Evolutionary conservation across 2,888 invertebrate genomes (phyloP).

Genomic region (Cepaea hortensis): DNA sequence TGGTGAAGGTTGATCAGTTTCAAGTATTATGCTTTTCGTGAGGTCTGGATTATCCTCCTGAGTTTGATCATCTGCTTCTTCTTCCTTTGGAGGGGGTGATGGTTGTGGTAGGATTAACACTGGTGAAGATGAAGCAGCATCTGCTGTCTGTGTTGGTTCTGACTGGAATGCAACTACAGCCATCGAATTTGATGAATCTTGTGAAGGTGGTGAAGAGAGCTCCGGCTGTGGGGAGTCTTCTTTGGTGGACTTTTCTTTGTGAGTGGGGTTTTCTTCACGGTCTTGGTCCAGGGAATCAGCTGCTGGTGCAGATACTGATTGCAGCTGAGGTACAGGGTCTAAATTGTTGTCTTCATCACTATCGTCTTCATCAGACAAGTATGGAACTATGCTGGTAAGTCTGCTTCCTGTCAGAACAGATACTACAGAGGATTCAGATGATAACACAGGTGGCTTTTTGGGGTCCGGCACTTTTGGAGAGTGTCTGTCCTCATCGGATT

Average conservation of each 20-base stretch:
- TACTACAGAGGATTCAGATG: background rate
- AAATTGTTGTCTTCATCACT: constrained; percentile 24
- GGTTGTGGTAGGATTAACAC: constrained; percentile 3
- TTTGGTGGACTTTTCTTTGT: background rate
- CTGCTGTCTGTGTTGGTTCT: background rate
- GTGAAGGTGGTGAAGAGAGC: background rate
- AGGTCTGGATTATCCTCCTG: background rate
- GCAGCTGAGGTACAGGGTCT: background rate
- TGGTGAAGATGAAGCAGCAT: background rate
- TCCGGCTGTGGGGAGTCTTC: background rate
- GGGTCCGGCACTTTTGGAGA: constrained; percentile 7
- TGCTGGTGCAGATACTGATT: background rate
- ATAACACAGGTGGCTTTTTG: background rate
- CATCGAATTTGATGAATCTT: background rate
- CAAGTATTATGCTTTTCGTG: background rate
- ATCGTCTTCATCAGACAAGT: constrained; percentile 40
- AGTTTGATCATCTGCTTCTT: constrained; percentile 28
- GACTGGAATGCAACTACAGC: background rate
- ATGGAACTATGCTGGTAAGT: constrained; percentile 41
- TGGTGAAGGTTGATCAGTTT: background rate
- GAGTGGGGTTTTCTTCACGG: background rate
- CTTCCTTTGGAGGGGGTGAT: constrained; percentile 19
- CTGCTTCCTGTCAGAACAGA: background rate
- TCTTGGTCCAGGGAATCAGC: background rate
- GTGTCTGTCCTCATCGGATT: constrained; percentile 17